A percentile compares a stretch with the other conserved stretches of the same genome.
phyloP scores from a whole-genome alignment of 2,888 invertebrate species.

The Sericinus montela region DNA sequence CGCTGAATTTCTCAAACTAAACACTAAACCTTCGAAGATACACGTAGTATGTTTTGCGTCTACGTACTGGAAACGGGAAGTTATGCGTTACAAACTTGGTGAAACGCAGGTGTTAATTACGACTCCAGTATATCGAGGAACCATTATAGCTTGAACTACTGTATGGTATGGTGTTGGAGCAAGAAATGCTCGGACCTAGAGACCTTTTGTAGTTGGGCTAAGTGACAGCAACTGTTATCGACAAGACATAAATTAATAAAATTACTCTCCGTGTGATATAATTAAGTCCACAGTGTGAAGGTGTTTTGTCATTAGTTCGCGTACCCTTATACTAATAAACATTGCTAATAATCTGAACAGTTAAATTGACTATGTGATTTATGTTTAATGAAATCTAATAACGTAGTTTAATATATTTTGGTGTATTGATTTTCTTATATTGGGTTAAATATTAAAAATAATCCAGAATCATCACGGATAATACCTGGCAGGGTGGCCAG shows the following conservation, averaged over 20 bases:
- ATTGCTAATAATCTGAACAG: neutral
- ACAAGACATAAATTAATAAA: slow-evolving; percentile 32
- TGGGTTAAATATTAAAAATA: no score
- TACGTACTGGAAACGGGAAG: slow-evolving; percentile 26
- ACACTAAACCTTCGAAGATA: neutral
- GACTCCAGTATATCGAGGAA: slow-evolving; percentile 35
- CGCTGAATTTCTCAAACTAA: no score
- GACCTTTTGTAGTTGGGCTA: slow-evolving; percentile 7
- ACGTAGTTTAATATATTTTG: no score
- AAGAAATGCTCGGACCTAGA: neutral
- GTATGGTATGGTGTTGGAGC: slow-evolving; percentile 15
- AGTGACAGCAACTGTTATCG: slow-evolving; percentile 28
- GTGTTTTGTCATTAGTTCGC: neutral
- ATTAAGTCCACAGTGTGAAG: slow-evolving; percentile 7
- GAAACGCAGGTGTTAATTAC: slow-evolving; percentile 62
- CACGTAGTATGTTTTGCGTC: neutral
- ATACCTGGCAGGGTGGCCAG: no score
- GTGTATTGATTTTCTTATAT: no score
- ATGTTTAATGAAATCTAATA: no score
- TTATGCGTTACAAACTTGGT: slow-evolving; percentile 48
- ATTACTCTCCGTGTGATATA: slow-evolving; percentile 11
- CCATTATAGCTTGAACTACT: slow-evolving; percentile 33
- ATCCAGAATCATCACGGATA: no score
- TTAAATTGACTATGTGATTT: neutral
- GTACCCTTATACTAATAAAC: neutral